Conservation (phyloP, 2,797 vertebrate species). For the Cyclopterus lumpus region DNA sequence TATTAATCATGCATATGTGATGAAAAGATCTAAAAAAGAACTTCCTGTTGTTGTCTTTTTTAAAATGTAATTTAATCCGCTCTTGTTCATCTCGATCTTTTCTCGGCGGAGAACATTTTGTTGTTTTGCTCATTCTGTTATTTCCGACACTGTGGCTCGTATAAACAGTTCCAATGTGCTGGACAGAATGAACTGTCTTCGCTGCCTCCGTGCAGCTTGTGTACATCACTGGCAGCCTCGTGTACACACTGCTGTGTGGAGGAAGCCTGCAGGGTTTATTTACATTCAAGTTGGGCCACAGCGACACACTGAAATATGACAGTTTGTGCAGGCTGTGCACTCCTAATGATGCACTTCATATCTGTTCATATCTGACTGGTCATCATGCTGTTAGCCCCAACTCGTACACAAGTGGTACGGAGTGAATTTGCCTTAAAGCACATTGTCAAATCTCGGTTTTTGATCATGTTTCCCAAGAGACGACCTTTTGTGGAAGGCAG, state of each 20-base stretch:
- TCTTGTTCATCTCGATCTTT: not conserved
- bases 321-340: conserved; percentile 18
- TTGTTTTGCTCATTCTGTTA: conserved; percentile 20
- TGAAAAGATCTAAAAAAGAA: not conserved
- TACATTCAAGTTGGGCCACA: conserved; percentile 33
- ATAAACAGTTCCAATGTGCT: conserved; percentile 39
- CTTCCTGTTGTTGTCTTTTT: not conserved
- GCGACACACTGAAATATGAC: conserved; percentile 42
- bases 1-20: not conserved
- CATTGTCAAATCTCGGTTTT: not conserved
- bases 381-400: not conserved
- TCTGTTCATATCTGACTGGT: conserved; percentile 10
- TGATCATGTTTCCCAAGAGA: conserved; percentile 14
- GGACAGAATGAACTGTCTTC: conserved; percentile 9
- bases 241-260: conserved; percentile 62
- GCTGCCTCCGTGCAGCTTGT: conserved; percentile 32
- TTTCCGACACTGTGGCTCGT: conserved; percentile 24
- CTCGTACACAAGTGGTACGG: not conserved
- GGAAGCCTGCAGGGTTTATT: conserved; percentile 51
- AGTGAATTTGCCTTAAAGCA: not conserved
- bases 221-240: conserved; percentile 46
- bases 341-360: conserved; percentile 6
- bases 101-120: not conserved
- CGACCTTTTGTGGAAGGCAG: conserved; percentile 1
- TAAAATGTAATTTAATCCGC: not conserved